These are phyloP conservation scores for Hyles lineata DNA, from an alignment of 2,888 invertebrate species.

Conservation along the genomic window DNA sequence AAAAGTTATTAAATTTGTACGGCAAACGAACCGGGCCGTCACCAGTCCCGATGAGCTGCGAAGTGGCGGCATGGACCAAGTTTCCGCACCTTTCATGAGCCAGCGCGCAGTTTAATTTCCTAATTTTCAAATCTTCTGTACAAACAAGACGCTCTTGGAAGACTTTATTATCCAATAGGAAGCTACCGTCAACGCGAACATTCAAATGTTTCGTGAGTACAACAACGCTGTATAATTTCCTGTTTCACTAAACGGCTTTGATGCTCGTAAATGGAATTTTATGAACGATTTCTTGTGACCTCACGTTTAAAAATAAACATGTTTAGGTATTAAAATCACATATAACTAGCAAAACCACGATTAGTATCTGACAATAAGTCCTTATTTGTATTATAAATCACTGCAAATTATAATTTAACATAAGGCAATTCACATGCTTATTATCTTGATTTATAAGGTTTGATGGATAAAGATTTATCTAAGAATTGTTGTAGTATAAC, in stretches of 20 bases:
- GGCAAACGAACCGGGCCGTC: background rate
- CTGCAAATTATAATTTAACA: background rate
- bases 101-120: conserved; percentile 78
- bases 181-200: conserved; percentile 69
- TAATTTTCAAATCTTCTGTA: conserved; percentile 76
- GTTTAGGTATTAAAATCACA: background rate
- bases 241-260: conserved; percentile 77
- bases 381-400: background rate
- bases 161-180: conserved; percentile 82
- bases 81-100: conserved; percentile 75
- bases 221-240: conserved; percentile 78
- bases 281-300: conserved; percentile 3
- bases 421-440: no score
- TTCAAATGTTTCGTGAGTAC: conserved; percentile 63
- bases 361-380: background rate
- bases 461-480: no score
- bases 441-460: no score
- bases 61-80: conserved; percentile 36
- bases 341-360: background rate
- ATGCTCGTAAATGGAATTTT: conserved; percentile 70
- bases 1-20: background rate
- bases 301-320: background rate
- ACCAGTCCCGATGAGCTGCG: conserved; percentile 38
- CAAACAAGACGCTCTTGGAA: conserved; percentile 68
- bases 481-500: no score